Evolutionary conservation across 2,113 vertebrate species (phyloP).

Genomic region (Climacteris rufus): DNA sequence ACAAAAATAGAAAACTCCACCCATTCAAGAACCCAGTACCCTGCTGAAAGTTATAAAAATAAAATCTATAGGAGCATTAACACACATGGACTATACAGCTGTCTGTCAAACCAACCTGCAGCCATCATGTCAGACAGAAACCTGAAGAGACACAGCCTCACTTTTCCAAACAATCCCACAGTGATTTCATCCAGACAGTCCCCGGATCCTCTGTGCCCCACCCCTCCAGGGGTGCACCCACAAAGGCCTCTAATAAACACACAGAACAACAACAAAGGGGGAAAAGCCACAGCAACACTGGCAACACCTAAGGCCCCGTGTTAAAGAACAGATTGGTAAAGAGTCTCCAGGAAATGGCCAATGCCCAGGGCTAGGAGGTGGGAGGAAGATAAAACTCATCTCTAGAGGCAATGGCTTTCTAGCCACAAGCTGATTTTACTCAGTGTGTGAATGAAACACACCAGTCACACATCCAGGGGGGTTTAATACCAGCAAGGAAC

Average conservation of each 20-base stretch:
- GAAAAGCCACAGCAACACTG: background rate
- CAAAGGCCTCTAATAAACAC: background rate
- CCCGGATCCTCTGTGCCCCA: background rate
- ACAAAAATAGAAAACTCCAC: background rate
- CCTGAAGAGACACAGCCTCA: background rate
- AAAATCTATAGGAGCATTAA: background rate
- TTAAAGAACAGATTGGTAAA: background rate
- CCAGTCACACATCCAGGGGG: background rate
- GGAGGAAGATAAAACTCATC: background rate
- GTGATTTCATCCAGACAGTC: background rate
- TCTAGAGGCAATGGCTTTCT: background rate
- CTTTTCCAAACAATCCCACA: background rate
- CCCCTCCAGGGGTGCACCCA: background rate
- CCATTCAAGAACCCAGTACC: background rate
- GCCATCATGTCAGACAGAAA: background rate
- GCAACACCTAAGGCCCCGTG: background rate
- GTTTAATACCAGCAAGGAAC: background rate
- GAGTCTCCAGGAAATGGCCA: background rate
- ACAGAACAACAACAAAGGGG: background rate
- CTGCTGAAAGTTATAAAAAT: background rate
- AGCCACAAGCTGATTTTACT: background rate
- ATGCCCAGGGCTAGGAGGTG: background rate
- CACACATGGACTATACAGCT: background rate
- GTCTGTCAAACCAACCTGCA: background rate
- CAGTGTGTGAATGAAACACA: background rate